Evolutionary conservation across 2,888 invertebrate species (phyloP), one percentile per base, ranked within the genome.

Genomic region (Drosophila neoperkinsi): DNA sequence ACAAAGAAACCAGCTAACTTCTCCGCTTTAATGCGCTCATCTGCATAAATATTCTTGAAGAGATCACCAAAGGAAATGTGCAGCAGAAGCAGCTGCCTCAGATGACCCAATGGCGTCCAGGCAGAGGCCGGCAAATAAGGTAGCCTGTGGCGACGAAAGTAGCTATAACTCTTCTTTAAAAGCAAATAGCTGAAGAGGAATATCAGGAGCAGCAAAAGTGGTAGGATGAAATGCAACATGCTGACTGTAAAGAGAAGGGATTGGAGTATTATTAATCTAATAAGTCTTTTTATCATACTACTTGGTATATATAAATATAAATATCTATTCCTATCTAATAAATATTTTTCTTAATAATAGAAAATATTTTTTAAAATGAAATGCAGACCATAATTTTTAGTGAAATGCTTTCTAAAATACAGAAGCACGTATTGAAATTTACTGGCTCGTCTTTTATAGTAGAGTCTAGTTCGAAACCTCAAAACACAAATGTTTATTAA

Each of bases 31-130:
- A 79, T 33, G 9, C 60, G 13, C 0, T 70, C 53, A 64, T 91
- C 67, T 0, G 92, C 79, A 70, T 94, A 93, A 0, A 94, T 56
- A 1, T 91, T 81, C 28, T 88, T 87, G 30, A 94, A 82, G 7
- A 91, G 89, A 55, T 93, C 87, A 0, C 92, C 91, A 3, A 92
- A 83, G 2, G 92, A 89, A 59, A 88, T 91, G 62, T 82, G 92
- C 5, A 91, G 64, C 4, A 91, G 46, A 0, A 94, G 5, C n/a
- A 93, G 83, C 25, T 93, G 87, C 5, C 66, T 70, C 2, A 94
- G 84, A 71, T 93, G 94, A 16, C 94, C 94, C 21, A 94, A 50
- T 18, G 94, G 89, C 0, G 82, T 82, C 34, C 91, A 89, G 0
- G 78, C 86, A 5, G 91, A 82, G 0, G 80, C 88, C 1, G 90